Base-by-base conservation (phyloP, 2,113 vertebrate genomes). In the Zapornia atra region DNA sequence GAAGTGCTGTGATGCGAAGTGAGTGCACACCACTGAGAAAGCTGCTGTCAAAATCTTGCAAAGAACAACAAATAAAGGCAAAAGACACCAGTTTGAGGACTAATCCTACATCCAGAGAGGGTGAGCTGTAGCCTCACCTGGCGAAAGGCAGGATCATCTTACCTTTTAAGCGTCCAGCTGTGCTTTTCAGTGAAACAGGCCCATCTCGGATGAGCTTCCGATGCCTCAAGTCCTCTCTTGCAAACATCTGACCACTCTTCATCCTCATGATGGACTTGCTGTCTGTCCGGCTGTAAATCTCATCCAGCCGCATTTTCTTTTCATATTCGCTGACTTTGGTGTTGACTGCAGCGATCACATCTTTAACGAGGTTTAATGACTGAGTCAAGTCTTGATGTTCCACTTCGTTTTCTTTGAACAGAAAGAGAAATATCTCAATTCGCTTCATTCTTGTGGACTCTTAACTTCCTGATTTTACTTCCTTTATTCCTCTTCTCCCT, bases 241-340 rank as follows among this genome's bases (percentile, higher is more conserved):
- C 99, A 26, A 99, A 99, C 96, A 99, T 99, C 98, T 99, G 99
- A 2, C 99, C 99, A 1, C 98, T 99, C 97, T 99, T 99, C 98
- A 99, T 99, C 95, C 99, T 99, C 98, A 99, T 99, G 97, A 99
- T 99, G 72, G 99, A 99, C 97, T 99, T 99, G 98, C 98, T 99
- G 54, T 99, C 99, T 0, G 98, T 99, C 91, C 98, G 98, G 38
- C 68, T 97, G 92, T 99, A 99, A 68, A 99, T 99, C 68, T 99
- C 99, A 78, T 97, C 97, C 17, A 99, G 98, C 4, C 99, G 98
- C 10, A 96, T 98, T 66, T 98, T 99, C 97, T 99, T 99, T 57
- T 99, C 99, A 0, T 99, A 99, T 81, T 99, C 99, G 78, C 98
- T 99, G 84, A 99, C 99, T 92, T 99, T 99, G 95, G 96, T 98